phyloP scores from a whole-genome alignment of 2,888 invertebrate species.

The Sericinus montela region DNA sequence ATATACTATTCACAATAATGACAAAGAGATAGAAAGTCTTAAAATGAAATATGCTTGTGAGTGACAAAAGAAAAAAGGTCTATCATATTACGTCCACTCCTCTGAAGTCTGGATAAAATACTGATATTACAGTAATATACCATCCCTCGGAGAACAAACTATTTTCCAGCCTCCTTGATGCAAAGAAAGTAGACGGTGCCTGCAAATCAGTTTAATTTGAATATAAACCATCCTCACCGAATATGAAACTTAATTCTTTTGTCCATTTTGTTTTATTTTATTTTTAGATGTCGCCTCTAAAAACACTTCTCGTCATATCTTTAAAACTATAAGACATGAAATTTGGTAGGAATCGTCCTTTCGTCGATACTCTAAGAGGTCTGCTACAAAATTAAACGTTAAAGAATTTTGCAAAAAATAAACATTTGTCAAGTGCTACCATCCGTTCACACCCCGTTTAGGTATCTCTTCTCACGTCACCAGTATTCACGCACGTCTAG shows the following conservation, averaged over 20 bases:
- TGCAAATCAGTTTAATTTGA: slow-evolving; percentile 27
- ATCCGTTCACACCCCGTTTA: too few species aligned
- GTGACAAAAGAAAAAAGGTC: slow-evolving; percentile 28
- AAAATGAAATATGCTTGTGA: slow-evolving; percentile 13
- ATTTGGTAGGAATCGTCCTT: too few species aligned
- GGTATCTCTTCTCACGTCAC: too few species aligned
- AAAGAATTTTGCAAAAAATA: too few species aligned
- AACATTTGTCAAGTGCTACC: too few species aligned
- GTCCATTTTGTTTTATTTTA: background rate
- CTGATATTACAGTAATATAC: slow-evolving; percentile 15
- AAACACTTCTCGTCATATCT: too few species aligned
- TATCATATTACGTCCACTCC: slow-evolving; percentile 27
- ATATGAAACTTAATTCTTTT: slow-evolving; percentile 16
- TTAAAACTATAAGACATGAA: too few species aligned
- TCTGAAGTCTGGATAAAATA: slow-evolving; percentile 14
- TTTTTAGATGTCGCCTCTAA: too few species aligned
- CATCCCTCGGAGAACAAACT: slow-evolving; percentile 22
- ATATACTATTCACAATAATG: slow-evolving; percentile 10
- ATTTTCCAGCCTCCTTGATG: slow-evolving; percentile 17
- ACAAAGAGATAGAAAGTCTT: background rate
- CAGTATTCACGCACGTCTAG: too few species aligned
- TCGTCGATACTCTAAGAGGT: too few species aligned
- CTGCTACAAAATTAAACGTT: too few species aligned
- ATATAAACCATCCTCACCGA: slow-evolving; percentile 31
- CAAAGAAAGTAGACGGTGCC: slow-evolving; percentile 19